Conservation (phyloP, 1,140 invertebrate species). For the Eufriesea mexicana region DNA sequence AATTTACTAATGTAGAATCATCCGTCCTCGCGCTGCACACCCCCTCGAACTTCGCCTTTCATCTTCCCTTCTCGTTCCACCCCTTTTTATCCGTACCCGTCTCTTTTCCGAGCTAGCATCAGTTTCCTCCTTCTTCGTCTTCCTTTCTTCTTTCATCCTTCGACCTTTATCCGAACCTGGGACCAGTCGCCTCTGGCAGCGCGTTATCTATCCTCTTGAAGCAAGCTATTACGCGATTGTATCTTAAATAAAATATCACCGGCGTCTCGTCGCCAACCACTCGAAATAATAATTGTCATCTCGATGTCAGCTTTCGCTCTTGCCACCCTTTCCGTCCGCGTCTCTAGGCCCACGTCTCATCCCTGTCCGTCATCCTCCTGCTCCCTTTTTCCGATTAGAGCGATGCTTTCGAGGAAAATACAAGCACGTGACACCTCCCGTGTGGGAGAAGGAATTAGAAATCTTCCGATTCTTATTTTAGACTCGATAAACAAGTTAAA, state of each 20-base stretch:
- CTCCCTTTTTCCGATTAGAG: not conserved
- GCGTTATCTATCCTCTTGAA: constrained; percentile 74
- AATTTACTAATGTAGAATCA: constrained; percentile 77
- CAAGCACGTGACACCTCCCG: too few species aligned
- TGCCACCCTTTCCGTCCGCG: constrained; percentile 46
- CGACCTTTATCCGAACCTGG: not conserved
- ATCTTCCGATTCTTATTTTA: too few species aligned
- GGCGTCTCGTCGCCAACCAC: constrained; percentile 73
- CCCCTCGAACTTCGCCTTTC: constrained; percentile 1
- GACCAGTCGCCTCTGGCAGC: constrained; percentile 29
- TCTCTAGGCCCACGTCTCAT: constrained; percentile 12
- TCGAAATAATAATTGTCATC: constrained; percentile 80
- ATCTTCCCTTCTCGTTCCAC: constrained; percentile 8
- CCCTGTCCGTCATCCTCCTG: constrained; percentile 34
- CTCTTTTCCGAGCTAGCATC: not conserved
- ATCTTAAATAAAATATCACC: constrained; percentile 80
- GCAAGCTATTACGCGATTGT: constrained; percentile 80
- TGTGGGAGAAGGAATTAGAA: too few species aligned
- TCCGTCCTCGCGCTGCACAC: constrained; percentile 3
- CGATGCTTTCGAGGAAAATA: too few species aligned
- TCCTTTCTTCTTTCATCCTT: too few species aligned
- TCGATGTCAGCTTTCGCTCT: constrained; percentile 67
- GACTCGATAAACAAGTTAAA: too few species aligned
- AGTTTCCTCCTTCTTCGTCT: not conserved
- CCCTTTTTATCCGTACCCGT: constrained; percentile 36